Conservation (phyloP, 2,888 invertebrate species). For the Diplazon laetatorius region DNA sequence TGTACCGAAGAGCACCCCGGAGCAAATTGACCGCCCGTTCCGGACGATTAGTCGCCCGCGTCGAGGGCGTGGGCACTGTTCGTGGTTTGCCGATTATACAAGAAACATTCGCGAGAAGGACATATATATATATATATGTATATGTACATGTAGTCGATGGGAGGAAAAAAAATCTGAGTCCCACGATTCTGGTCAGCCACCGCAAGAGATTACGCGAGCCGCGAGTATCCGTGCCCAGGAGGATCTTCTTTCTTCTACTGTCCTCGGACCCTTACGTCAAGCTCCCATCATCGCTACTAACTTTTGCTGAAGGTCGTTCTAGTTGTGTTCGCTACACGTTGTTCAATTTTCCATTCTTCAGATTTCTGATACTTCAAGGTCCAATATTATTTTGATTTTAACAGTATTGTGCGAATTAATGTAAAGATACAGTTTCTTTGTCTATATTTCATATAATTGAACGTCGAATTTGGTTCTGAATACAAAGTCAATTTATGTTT, state of each 20-base stretch:
- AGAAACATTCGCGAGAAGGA: slow-evolving; percentile 30
- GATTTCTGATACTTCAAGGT: neutral
- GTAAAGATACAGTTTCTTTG: too few relatives aligned
- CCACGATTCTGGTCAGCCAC: slow-evolving; percentile 51
- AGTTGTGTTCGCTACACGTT: slow-evolving; percentile 29
- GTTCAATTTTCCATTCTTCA: slow-evolving; percentile 12
- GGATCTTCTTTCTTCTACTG: slow-evolving; percentile 38
- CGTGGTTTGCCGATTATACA: slow-evolving; percentile 45
- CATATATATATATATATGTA: slow-evolving; percentile 25
- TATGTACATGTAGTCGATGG: too few relatives aligned
- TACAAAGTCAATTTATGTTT: too few relatives aligned
- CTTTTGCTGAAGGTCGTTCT: slow-evolving; percentile 39
- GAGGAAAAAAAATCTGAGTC: slow-evolving; percentile 26
- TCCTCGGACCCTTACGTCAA: slow-evolving; percentile 40
- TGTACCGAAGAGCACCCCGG: slow-evolving; percentile 35
- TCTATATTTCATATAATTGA: too few relatives aligned
- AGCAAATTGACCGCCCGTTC: slow-evolving; percentile 57
- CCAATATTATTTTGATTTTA: too few relatives aligned
- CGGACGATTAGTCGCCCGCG: slow-evolving; percentile 56
- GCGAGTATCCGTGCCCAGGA: slow-evolving; percentile 10
- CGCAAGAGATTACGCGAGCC: slow-evolving; percentile 57
- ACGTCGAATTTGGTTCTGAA: too few relatives aligned
- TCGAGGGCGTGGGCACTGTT: slow-evolving; percentile 54
- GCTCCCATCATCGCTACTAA: slow-evolving; percentile 19
- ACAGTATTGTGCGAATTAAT: too few relatives aligned